These are phyloP conservation scores for Dinoponera quadriceps DNA, from an alignment of 1,140 invertebrate species.

Conservation along the genomic window DNA sequence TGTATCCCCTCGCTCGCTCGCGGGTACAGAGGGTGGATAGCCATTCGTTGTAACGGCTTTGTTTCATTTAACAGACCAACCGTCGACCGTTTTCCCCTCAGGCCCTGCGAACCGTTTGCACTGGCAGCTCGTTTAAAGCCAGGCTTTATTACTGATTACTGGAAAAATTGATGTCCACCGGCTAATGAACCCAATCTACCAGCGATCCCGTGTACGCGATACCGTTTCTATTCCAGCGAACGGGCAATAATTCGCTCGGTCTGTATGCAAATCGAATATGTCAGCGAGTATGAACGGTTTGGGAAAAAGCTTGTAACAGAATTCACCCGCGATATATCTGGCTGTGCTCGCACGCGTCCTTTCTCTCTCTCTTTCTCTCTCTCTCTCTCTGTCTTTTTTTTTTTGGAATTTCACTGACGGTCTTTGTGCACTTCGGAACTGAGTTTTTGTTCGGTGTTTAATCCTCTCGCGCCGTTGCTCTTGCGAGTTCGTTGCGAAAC, in stretches of 20 bases:
- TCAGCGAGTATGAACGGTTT: slow-evolving; percentile 52
- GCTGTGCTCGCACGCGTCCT: neutral
- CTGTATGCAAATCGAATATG: slow-evolving; percentile 70
- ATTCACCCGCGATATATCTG: slow-evolving; percentile 55
- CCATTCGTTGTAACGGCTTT: slow-evolving; percentile 82
- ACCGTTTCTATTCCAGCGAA: slow-evolving; percentile 66
- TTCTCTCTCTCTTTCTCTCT: neutral
- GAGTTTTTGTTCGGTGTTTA: slow-evolving; percentile 55
- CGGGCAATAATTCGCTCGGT: slow-evolving; percentile 66
- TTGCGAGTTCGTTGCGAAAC: slow-evolving; percentile 35
- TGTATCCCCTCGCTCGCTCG: slow-evolving; percentile 52
- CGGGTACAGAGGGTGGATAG: slow-evolving; percentile 75
- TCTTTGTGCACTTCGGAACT: slow-evolving; percentile 33
- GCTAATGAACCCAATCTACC: slow-evolving; percentile 78
- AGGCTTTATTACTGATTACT: slow-evolving; percentile 81
- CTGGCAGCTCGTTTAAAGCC: slow-evolving; percentile 77
- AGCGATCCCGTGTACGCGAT: slow-evolving; percentile 58
- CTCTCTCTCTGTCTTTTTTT: slow-evolving; percentile 24
- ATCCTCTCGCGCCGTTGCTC: slow-evolving; percentile 47
- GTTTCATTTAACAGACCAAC: slow-evolving; percentile 81
- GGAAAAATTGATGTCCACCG: slow-evolving; percentile 80
- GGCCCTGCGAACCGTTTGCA: slow-evolving; percentile 65
- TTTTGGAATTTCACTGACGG: slow-evolving; percentile 25
- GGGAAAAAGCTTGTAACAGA: slow-evolving; percentile 61
- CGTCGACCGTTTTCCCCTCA: slow-evolving; percentile 73